Percentiles rank a stretch among this genome's conserved stretches.
phyloP scores from a whole-genome alignment of 1,140 invertebrate species.

The Bombus pyrosoma region DNA sequence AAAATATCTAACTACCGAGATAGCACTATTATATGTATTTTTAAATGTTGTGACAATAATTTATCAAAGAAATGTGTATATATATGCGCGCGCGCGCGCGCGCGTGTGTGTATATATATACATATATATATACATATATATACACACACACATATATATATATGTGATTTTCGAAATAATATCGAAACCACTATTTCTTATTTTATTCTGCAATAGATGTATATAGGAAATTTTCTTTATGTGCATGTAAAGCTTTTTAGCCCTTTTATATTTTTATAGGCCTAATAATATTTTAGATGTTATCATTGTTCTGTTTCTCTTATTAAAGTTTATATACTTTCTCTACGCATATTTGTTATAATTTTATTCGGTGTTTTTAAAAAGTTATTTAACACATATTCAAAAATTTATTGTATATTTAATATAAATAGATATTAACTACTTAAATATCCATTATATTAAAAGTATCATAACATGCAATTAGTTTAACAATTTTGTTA shows the following conservation, averaged over 20 bases:
- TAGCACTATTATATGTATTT: not conserved
- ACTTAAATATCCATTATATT: not conserved
- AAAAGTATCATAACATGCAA: not conserved
- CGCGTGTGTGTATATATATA: not conserved
- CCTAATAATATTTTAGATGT: slow-evolving; percentile 19
- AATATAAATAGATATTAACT: slow-evolving; percentile 5
- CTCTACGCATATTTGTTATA: not conserved
- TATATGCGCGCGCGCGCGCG: slow-evolving; percentile 19
- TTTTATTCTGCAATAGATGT: slow-evolving; percentile 44
- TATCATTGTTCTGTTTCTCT: not conserved
- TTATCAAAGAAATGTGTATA: slow-evolving; percentile 2
- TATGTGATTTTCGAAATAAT: slow-evolving; percentile 59
- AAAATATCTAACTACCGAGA: slow-evolving; percentile 6
- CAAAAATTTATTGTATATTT: not conserved
- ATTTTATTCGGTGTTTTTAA: not conserved
- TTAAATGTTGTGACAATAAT: not conserved
- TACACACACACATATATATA: slow-evolving; percentile 52
- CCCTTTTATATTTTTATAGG: not conserved
- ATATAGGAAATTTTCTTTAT: slow-evolving; percentile 8
- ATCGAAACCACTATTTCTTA: slow-evolving; percentile 44
- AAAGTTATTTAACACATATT: not conserved
- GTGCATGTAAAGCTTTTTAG: slow-evolving; percentile 56
- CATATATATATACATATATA: slow-evolving; percentile 47
- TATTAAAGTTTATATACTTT: not conserved
- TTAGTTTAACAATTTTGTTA: not conserved